Base-by-base conservation (phyloP, 2,888 invertebrate species). In the Diaphora mendica region DNA sequence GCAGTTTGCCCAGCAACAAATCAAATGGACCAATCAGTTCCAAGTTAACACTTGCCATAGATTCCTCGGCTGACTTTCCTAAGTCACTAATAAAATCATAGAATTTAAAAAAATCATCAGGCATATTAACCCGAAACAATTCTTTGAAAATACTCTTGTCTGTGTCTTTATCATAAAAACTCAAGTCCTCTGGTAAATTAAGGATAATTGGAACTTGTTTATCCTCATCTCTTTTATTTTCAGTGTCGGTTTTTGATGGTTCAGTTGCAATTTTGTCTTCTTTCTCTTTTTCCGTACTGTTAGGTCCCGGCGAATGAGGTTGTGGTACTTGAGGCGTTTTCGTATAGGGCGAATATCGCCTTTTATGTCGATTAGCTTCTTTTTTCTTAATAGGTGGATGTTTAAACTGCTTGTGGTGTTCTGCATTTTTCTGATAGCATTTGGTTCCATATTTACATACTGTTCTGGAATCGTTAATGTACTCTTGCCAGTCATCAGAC, bases 11-110 rank as follows among this genome's bases (percentile, higher is more conserved):
- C 67, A 96, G 94, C 59, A 99, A 91, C 71, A 98, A 97, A 91
- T 99, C 99, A 94, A 97, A 99, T 0, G 99, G 98, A 0, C 99
- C 99, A 65, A 99, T 98, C 66, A 99, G 93, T 81, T 96, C 93
- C 62, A 99, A 93, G 75, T 97, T 97, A 42, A 97, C 96, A 79
- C 94, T 94, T 71, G 96, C 96, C 23, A 99, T 94, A 20, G 97
- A 96, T 82, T 96, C 96, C 87, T 96, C 91, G 23, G 98, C 96
- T 23, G 86, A 82, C 80, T 96, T 93, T 30, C 95, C 94, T 33
- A 67, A 20, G 13, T 95, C 86, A 86, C 96, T 95, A 77, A 98
- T 97, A 86, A 98, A 98, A 68, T 98, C 96, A 96, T 97, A 98
- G 90, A 99, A 98, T 74, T 97, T 95, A 86, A 97, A 99, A 91